Percentiles rank a stretch among this genome's conserved stretches.
Evolutionary conservation across 2,797 vertebrate genomes (phyloP).

Genomic region (Pangasius sanitwongsei): DNA sequence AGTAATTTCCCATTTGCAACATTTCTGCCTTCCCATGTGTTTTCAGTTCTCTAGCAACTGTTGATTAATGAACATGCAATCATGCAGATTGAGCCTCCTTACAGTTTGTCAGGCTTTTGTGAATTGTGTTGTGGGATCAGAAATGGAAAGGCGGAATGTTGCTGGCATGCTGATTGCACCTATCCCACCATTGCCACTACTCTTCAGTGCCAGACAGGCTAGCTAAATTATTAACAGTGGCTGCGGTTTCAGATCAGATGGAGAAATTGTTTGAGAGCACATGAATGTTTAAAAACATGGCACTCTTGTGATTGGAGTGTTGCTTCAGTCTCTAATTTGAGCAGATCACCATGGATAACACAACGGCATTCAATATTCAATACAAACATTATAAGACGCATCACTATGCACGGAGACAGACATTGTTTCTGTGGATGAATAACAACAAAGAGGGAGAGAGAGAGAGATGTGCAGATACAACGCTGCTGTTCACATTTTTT

Average conservation of each 20-base stretch:
- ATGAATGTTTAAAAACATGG: constrained; percentile 81
- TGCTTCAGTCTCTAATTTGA: constrained; percentile 51
- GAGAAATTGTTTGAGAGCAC: constrained; percentile 75
- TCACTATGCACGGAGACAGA: constrained; percentile 11
- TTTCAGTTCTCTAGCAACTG: constrained; percentile 32
- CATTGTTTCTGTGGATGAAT: constrained; percentile 30
- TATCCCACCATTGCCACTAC: constrained; percentile 60
- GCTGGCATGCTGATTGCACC: constrained; percentile 57
- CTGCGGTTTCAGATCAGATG: constrained; percentile 76
- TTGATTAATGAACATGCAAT: constrained; percentile 53
- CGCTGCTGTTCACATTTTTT: not conserved
- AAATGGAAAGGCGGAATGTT: constrained; percentile 33
- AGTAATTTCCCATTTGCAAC: constrained; percentile 53
- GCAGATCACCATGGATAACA: constrained; percentile 40
- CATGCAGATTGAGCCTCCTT: constrained; percentile 45
- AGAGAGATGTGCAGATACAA: constrained; percentile 15
- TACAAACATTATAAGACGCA: constrained; percentile 39
- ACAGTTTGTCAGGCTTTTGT: constrained; percentile 40
- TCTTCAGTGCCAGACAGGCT: constrained; percentile 64
- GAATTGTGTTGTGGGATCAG: constrained; percentile 32
- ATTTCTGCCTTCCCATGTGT: constrained; percentile 42
- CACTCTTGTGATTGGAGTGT: constrained; percentile 52
- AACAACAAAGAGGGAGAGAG: constrained; percentile 6
- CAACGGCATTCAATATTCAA: constrained; percentile 26
- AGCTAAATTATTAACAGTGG: constrained; percentile 73